These are phyloP conservation scores for Amphiduros pacificus DNA, from an alignment of 2,888 invertebrate species.

Conservation along the genomic window DNA sequence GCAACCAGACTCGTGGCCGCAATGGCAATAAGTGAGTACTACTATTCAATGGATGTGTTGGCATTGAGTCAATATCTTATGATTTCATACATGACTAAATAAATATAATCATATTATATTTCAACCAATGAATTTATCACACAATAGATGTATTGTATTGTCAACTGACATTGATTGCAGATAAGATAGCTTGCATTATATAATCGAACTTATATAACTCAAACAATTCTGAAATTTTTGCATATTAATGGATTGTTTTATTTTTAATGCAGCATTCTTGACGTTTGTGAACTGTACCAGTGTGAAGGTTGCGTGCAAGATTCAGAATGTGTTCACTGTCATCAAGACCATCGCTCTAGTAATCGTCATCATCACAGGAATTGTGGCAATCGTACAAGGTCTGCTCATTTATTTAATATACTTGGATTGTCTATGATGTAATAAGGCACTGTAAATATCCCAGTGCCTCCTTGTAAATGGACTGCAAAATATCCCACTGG, in stretches of 20 bases:
- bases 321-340: conserved; percentile 28
- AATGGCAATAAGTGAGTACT: conserved; percentile 46
- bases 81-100: too few relatives aligned
- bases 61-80: neutral
- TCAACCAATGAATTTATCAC: too few relatives aligned
- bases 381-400: conserved; percentile 23
- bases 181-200: neutral
- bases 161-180: too few relatives aligned
- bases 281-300: conserved; percentile 25
- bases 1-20: conserved; percentile 45
- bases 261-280: conserved; percentile 21
- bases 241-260: neutral
- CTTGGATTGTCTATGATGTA: neutral
- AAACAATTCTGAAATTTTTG: neutral
- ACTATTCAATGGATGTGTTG: neutral
- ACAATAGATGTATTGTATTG: too few relatives aligned
- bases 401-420: neutral
- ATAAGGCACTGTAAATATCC: too few relatives aligned
- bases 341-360: conserved; percentile 26
- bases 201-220: too few relatives aligned
- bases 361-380: conserved; percentile 26
- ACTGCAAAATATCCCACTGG: too few relatives aligned
- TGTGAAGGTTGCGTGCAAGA: conserved; percentile 18
- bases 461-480: too few relatives aligned
- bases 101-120: too few relatives aligned